Evolutionary conservation across 2,113 vertebrate species (phyloP).

Genomic region (Marmota monax): DNA sequence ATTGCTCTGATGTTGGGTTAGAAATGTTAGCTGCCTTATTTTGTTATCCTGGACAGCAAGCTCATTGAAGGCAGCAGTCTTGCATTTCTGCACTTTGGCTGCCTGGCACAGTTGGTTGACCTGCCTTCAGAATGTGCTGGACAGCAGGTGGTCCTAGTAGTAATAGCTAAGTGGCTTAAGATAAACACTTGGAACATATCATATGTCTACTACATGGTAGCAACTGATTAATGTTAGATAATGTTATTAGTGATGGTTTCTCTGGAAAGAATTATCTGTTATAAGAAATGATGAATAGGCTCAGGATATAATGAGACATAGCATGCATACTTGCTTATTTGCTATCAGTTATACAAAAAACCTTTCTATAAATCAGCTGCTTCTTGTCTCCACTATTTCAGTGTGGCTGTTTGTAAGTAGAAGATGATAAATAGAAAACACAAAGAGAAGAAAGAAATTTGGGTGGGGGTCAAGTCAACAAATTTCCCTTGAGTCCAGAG

Average conservation of each 20-base stretch:
- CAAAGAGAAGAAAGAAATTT: no score
- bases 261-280: background rate
- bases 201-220: background rate
- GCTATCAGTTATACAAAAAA: background rate
- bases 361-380: background rate
- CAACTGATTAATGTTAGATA: background rate
- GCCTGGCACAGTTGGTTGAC: background rate
- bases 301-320: background rate
- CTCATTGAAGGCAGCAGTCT: background rate
- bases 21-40: background rate
- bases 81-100: background rate
- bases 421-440: no score
- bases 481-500: no score
- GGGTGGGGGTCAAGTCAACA: no score
- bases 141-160: background rate
- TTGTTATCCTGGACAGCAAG: background rate
- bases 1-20: accelerated
- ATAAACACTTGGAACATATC: background rate
- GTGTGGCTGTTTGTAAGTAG: no score
- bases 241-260: background rate
- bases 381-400: no score
- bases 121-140: background rate
- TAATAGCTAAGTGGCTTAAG: background rate
- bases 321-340: background rate
- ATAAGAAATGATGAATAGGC: slow-evolving; percentile 12